Evolutionary conservation across 2,888 invertebrate species (phyloP), one percentile per base, ranked within the genome.

Genomic region (Tyria jacobaeae): DNA sequence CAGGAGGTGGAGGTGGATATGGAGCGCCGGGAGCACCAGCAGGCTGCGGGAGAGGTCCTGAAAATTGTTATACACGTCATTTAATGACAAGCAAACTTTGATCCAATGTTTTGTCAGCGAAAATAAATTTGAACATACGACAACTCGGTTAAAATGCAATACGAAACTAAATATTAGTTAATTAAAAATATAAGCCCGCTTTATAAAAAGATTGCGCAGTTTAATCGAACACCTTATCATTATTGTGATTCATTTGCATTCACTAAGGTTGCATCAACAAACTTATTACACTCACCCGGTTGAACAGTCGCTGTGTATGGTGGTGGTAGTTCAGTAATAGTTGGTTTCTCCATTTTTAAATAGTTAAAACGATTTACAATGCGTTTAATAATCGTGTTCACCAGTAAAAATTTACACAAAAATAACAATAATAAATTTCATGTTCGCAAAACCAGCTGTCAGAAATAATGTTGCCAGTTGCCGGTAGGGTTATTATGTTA

Each of bases 1-100:
- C 95, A 0, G 95, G 95, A 0, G 95, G 95, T 5, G 94, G 94
- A 12, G 94, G 94, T 50, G 94, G 94, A 51, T 91, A 92, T 0
- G 85, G 72, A 0, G 80, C 86, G 12, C 82, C 85, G 0, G 85
- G 80, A 25, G 66, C 69, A 15, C 78, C 73, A 2, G 70, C 44
- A 39, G 76, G 73, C 63, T 73, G 78, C 47, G 78, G 74, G 24
- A 37, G 17, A 51, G 76, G 71, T 25, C 41, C 76, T 76, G 74
- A 25, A 76, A 77, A 63, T 21, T 21, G 34, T 55, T 37, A 37
- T 49, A 60, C 25, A 57, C 37, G 49, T 54, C 35, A 49, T 50
- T 73, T 25, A 68, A 49, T 49, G 51, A 39, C 25, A 39, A 21
- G 25, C 2, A 2, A 35, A 58, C 35, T 48, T 52, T 14, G 1